Conservation (phyloP, 2,797 vertebrate species). For the Pipistrellus nathusii region DNA sequence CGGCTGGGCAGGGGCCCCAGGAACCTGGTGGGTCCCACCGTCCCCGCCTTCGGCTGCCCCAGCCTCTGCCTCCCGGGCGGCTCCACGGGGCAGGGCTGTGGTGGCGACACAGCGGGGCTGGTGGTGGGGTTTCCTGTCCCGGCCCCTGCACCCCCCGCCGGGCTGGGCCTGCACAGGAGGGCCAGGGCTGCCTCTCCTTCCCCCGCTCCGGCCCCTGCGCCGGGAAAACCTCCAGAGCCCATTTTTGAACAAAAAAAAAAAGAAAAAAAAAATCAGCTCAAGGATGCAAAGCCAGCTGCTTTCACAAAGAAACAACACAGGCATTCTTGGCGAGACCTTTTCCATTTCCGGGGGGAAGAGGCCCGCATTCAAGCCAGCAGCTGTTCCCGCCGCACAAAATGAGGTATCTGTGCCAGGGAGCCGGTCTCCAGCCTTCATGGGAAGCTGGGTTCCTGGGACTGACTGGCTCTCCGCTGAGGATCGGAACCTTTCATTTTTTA, state of each 20-base stretch:
- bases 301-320: not conserved
- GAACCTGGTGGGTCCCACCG: too few species aligned
- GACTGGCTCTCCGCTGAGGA: not conserved
- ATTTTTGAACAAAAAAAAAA: not conserved
- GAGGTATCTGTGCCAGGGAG: not conserved
- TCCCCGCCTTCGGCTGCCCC: not conserved
- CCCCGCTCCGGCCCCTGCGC: not conserved
- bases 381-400: not conserved
- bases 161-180: not conserved
- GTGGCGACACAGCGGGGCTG: not conserved
- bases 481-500: not conserved
- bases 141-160: not conserved
- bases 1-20: not conserved
- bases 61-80: not conserved
- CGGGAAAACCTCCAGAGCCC: not conserved
- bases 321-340: not conserved
- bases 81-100: too few species aligned
- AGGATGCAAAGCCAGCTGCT: not conserved
- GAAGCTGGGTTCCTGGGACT: not conserved
- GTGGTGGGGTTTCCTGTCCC: not conserved
- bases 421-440: rapidly evolving
- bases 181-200: not conserved
- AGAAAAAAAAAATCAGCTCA: not conserved
- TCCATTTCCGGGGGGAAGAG: not conserved
- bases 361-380: not conserved